A percentile compares a stretch with the other conserved stretches of the same genome.
Evolutionary conservation across 1,140 invertebrate species (phyloP).

Genomic region (Bombus superbus): DNA sequence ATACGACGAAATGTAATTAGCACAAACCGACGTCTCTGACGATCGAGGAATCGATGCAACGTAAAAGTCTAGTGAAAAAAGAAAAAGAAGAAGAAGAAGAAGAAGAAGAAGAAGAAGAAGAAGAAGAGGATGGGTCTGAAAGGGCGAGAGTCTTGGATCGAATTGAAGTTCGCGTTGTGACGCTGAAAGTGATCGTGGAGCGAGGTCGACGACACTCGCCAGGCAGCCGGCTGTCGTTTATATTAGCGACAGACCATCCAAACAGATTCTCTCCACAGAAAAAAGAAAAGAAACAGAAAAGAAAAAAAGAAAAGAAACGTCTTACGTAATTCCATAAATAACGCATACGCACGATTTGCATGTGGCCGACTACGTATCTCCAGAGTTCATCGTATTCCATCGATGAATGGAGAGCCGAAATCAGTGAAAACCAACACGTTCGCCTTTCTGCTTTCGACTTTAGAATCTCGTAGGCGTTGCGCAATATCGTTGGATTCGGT

Average conservation of each 20-base stretch:
- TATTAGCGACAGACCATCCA: neutral
- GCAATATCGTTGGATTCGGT: neutral
- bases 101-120: neutral
- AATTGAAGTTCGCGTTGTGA: neutral
- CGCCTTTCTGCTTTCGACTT: neutral
- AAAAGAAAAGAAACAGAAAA: neutral
- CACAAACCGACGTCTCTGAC: no score
- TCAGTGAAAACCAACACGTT: slow-evolving; percentile 40
- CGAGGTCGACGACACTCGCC: slow-evolving; percentile 27
- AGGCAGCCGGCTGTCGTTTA: neutral
- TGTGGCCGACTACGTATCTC: slow-evolving; percentile 37
- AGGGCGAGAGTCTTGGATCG: neutral
- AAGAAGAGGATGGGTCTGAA: neutral
- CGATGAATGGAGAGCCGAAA: slow-evolving; percentile 39
- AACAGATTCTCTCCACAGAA: neutral
- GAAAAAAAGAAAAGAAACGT: neutral
- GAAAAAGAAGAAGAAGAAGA: neutral
- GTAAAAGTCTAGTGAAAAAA: no score
- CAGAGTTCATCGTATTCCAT: slow-evolving; percentile 56
- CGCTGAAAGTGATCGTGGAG: slow-evolving; percentile 8
- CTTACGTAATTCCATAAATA: slow-evolving; percentile 64
- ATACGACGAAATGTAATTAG: neutral
- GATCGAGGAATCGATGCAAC: neutral
- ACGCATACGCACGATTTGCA: slow-evolving; percentile 60
- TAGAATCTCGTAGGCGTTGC: neutral